phyloP scores from a whole-genome alignment of 2,113 vertebrate species.

The Chionomys nivalis region DNA sequence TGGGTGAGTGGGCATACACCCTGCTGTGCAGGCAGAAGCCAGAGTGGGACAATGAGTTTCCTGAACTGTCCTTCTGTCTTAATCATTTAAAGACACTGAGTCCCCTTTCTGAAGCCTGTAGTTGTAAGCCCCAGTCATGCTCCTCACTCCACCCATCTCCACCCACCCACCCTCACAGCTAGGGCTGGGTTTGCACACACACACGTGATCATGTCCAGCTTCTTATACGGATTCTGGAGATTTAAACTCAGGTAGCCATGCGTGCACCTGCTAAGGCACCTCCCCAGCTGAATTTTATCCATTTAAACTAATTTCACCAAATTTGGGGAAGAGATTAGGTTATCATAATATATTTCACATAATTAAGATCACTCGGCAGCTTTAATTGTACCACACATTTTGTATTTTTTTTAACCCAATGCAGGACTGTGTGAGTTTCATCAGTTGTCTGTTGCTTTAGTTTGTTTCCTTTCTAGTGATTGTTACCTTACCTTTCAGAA shows the following conservation, averaged over 20 bases:
- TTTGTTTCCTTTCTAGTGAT: neutral
- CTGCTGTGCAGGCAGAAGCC: neutral
- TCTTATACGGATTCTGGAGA: no score
- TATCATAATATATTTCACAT: neutral
- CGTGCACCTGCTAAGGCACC: neutral
- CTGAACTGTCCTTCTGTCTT: neutral
- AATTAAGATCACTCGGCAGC: neutral
- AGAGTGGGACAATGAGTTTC: neutral
- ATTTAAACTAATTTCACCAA: neutral
- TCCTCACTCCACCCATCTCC: no score
- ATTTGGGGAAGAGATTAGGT: neutral
- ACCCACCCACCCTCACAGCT: neutral
- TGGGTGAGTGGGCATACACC: neutral
- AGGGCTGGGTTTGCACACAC: neutral
- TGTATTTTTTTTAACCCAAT: neutral
- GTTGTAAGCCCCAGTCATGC: neutral
- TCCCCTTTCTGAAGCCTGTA: no score
- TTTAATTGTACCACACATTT: neutral
- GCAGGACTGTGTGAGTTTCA: neutral
- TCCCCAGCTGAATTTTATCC: neutral
- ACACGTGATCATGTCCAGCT: neutral
- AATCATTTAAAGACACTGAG: neutral
- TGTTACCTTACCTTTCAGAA: neutral
- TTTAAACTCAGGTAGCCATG: neutral
- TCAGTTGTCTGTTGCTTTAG: neutral